Conservation (phyloP, 2,113 vertebrate genomes). For the Lutjanus erythropterus region DNA sequence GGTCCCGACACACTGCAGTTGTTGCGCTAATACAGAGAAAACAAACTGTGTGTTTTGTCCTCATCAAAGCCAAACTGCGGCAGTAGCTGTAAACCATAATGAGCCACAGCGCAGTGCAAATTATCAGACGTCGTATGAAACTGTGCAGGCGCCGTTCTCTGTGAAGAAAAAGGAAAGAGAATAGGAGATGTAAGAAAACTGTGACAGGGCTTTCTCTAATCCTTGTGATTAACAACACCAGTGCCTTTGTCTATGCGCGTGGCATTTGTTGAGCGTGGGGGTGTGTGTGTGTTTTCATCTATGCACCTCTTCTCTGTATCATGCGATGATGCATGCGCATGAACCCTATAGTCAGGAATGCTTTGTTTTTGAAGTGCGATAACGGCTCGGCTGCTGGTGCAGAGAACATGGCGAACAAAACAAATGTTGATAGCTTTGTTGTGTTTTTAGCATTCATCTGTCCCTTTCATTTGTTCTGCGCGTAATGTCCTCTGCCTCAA, state of each 20-base stretch:
- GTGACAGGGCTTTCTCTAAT: conserved; percentile 36
- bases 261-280: conserved; percentile 6
- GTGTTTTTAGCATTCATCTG: neutral
- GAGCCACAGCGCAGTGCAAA: conserved; percentile 35
- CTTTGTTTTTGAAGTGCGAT: conserved; percentile 13
- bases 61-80: conserved; percentile 29
- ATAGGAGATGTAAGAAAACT: neutral
- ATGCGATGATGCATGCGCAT: conserved; percentile 21
- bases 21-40: conserved; percentile 25
- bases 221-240: conserved; percentile 35
- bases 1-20: neutral
- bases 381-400: neutral
- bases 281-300: neutral
- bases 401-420: conserved; percentile 12
- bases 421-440: conserved; percentile 19
- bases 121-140: neutral
- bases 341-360: neutral
- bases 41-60: conserved; percentile 1
- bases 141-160: neutral
- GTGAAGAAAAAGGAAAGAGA: neutral
- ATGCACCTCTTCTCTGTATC: neutral
- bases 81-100: conserved; percentile 22
- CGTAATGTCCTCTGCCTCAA: neutral
- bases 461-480: neutral
- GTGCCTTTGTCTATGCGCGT: neutral